Evolutionary conservation across 2,113 vertebrate genomes (phyloP).

Genomic region (Rissa tridactyla): DNA sequence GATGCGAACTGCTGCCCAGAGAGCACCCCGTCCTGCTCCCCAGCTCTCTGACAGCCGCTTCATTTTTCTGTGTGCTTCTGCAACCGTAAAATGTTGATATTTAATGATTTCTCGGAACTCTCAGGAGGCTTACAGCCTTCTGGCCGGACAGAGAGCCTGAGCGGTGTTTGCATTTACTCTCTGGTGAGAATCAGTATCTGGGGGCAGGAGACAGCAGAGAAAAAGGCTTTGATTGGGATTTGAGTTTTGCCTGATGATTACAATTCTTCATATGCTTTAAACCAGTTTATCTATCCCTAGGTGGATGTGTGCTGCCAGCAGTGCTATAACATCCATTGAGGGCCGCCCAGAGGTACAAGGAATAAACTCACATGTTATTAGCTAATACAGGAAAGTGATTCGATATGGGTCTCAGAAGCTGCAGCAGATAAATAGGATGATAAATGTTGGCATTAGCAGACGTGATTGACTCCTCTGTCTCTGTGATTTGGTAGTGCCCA

Average conservation of each 20-base stretch:
- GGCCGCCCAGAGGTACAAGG: constrained; percentile 33
- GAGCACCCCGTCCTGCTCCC: not conserved
- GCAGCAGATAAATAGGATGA: constrained; percentile 65
- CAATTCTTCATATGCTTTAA: constrained; percentile 23
- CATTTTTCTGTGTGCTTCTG: not conserved
- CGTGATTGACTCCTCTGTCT: constrained; percentile 65
- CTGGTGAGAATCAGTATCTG: not conserved
- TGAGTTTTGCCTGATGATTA: constrained; percentile 16
- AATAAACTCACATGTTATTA: constrained; percentile 44
- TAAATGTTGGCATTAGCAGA: constrained; percentile 67
- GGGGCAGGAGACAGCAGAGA: not conserved
- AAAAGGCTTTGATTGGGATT: constrained; percentile 2
- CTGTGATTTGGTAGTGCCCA: constrained; percentile 65
- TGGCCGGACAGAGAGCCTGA: not conserved
- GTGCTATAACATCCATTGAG: constrained; percentile 12
- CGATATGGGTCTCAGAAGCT: constrained; percentile 59
- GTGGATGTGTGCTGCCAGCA: constrained; percentile 49
- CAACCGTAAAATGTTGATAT: not conserved
- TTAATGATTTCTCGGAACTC: not conserved
- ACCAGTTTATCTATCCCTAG: constrained; percentile 46
- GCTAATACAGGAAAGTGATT: constrained; percentile 59
- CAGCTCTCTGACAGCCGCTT: not conserved
- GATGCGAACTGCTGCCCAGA: not conserved
- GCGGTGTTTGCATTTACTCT: not conserved
- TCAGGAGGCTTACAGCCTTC: not conserved